These are phyloP conservation scores for Argyrosomus regius DNA, from an alignment of 2,797 vertebrate species.

Conservation along the genomic window DNA sequence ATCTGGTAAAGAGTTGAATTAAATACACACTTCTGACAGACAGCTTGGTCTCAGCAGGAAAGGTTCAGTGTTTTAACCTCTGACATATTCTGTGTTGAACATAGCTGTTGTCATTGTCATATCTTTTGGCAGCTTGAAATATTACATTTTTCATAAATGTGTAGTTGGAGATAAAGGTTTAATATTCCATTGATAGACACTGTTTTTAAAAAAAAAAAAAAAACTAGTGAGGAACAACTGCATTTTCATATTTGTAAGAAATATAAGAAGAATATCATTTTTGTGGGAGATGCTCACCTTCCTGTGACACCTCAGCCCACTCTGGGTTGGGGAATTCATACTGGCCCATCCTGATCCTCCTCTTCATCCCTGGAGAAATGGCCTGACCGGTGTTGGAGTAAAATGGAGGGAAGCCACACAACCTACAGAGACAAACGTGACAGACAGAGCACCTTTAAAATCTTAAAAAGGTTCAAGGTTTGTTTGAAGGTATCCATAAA, in stretches of 20 bases:
- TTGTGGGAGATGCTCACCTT: constrained; percentile 84
- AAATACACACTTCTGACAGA: neutral
- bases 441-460: neutral
- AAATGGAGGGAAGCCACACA: constrained; percentile 98
- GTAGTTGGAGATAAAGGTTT: neutral
- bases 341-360: constrained; percentile 96
- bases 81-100: neutral
- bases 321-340: constrained; percentile 97
- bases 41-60: neutral
- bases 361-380: constrained; percentile 99
- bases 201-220: no score
- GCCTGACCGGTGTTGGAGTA: constrained; percentile 98
- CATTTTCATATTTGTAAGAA: neutral
- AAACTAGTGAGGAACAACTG: neutral
- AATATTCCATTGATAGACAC: neutral
- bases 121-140: neutral
- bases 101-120: neutral
- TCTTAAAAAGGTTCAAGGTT: neutral
- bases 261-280: no score
- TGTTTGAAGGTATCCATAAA: neutral
- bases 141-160: neutral
- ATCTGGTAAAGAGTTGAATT: neutral
- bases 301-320: constrained; percentile 96
- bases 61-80: neutral
- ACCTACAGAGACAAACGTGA: constrained; percentile 75